Base-by-base conservation (phyloP, 2,888 invertebrate species). In the Drosophila dives region DNA sequence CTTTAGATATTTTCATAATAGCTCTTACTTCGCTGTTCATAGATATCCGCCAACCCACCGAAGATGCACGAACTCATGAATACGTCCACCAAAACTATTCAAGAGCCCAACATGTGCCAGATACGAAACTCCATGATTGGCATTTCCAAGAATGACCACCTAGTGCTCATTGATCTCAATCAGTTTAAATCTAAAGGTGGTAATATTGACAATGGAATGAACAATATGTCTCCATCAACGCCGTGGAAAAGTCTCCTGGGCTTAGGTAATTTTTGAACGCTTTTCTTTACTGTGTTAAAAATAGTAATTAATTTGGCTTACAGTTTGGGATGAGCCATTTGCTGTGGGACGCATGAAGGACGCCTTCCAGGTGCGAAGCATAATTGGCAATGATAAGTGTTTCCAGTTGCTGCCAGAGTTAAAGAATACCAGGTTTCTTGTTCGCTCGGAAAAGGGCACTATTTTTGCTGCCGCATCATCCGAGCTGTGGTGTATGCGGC, bases 261-360 rank as follows among this genome's bases (percentile, higher is more conserved):
- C 59, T 80, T 93, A 54, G 90, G 92, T 92, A 83, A 59, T 59
- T 71, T 50, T 45, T 7, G 2, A 34, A 20, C 7, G 2, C 50
- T 10, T 6, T 20, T 23, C 0, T 10, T 8, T 17, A 12, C 11
- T 49, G 10, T 26, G 6, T 29, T 8, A 4, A 6, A 34, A 4
- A 23, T 8, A n/a, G 23, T 49, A 38, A 32, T 3, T 45, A 36
- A 26, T 32, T 29, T 2, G 2, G 8, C 1, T 55, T 60, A 8
- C 45, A 91, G 98, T 96, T 34, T 98, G 98, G 96, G 98, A 99
- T 93, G 96, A 97, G 86, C 99, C 99, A 0, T 99, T 97, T 93
- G 94, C 98, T 26, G 93, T 99, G 65, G 98, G 98, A 7, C 94
- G 99, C 55, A 94, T 98, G 56, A 95, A 96, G 58, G 97, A 97